Evolutionary conservation across 2,888 invertebrate genomes (phyloP), one percentile per base, ranked within the genome.

Genomic region (Leptinotarsa tumamoca): DNA sequence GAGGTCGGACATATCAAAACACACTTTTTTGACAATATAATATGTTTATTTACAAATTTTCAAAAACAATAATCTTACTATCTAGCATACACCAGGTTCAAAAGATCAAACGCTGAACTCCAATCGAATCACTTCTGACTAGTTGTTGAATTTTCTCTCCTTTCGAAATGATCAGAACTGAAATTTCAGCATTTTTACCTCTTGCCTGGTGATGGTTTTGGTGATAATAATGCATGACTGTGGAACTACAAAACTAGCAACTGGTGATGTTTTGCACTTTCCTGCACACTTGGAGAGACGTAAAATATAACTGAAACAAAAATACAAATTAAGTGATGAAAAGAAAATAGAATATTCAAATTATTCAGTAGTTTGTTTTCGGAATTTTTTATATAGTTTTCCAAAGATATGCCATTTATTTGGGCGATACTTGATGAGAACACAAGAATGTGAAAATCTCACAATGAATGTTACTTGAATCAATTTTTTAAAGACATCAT

Each of bases 231-330:
- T 18, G 73, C 54, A 76, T 71, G 71, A 54, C 54, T 73, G 71
- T 68, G 69, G 76, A 78, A 78, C 78, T 78, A 78, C 78, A 78
- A 78, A 78, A 78, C 76, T 75, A 67, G 51, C 77, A 75, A 50
- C 51, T 52, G 50, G 50, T 68, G 76, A 74, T 71, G 73, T 77
- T 77, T 78, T 78, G 78, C 74, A 78, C 78, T 78, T 78, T 78
- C 78, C 71, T 66, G 23, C 68, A 71, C 23, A 68, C 71, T 69
- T 15, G 52, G n/a, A 52, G 49, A 18, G n/a, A 33, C 49, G 51
- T 15, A 21, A 66, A 15, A 50, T 54, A 63, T 67, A 72, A 61
- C 75, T 75, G 72, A 50, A 75, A 75, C 66, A 69, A 75, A 72
- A 75, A n/a, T 15, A 52, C 17, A 52, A 52, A n/a, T n/a, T n/a